phyloP scores from a whole-genome alignment of 2,888 invertebrate species.

The Tribolium freemani region DNA sequence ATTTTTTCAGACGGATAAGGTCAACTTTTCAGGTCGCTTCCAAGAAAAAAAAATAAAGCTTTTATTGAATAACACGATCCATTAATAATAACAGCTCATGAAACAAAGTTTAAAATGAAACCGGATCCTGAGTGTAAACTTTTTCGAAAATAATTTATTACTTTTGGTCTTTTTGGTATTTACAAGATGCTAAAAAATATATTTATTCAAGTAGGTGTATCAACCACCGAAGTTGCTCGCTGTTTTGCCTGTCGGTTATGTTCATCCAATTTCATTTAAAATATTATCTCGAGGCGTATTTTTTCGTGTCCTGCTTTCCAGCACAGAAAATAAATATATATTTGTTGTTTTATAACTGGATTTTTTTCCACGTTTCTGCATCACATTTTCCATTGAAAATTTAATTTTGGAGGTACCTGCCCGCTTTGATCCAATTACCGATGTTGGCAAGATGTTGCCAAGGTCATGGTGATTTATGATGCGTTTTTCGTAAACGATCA shows the following conservation, averaged over 20 bases:
- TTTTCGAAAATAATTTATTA: too few relatives aligned
- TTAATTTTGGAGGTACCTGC: background rate
- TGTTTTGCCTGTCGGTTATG: background rate
- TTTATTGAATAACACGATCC: background rate
- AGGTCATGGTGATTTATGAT: conserved; percentile 32
- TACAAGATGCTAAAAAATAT: background rate
- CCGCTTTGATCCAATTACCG: conserved; percentile 2
- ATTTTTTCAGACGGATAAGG: background rate
- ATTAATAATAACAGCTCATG: background rate
- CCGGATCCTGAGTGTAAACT: background rate
- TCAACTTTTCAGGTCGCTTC: background rate
- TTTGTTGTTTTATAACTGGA: conserved; percentile 12
- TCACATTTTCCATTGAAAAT: background rate
- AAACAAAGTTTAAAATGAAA: background rate
- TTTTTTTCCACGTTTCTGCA: background rate
- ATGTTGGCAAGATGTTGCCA: conserved; percentile 17
- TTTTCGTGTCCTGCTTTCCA: background rate
- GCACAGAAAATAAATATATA: conserved; percentile 1
- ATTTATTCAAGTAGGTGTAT: background rate
- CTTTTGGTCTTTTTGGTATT: too few relatives aligned
- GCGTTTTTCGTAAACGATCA: background rate
- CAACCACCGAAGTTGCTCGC: background rate
- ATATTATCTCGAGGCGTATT: conserved; percentile 1
- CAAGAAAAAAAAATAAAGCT: background rate
- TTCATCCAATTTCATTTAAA: background rate